phyloP scores from a whole-genome alignment of 2,797 vertebrate species.

The Dendrocincla fuliginosa region DNA sequence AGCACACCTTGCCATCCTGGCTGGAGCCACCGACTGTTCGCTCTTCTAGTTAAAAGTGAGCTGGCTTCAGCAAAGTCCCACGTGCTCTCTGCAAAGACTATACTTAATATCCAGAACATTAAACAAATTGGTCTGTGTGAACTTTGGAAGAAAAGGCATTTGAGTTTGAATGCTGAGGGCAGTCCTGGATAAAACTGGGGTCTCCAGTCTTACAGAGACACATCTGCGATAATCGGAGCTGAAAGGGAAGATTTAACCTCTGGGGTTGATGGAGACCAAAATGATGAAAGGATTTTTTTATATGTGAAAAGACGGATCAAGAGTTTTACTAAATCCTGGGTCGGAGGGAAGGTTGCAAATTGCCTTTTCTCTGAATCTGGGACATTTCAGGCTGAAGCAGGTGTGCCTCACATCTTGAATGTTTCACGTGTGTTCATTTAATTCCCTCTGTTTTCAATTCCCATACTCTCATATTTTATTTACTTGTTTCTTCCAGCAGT shows the following conservation, averaged over 20 bases:
- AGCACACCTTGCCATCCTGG: background rate
- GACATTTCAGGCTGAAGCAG: conserved; percentile 14
- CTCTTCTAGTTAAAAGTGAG: background rate
- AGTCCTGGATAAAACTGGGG: background rate
- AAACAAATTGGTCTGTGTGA: background rate
- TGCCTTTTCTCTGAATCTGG: conserved; percentile 30
- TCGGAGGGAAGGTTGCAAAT: conserved; percentile 16
- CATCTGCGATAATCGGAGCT: conserved; percentile 45
- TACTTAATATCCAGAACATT: conserved; percentile 12
- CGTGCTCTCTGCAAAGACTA: background rate
- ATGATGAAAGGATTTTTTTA: conserved; percentile 63
- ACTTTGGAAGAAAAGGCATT: conserved; percentile 9
- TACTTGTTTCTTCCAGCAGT: conserved; percentile 16
- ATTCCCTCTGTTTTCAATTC: conserved; percentile 27
- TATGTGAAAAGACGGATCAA: conserved; percentile 36
- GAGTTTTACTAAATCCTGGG: conserved; percentile 45
- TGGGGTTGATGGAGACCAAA: conserved; percentile 12
- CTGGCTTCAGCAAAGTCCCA: background rate
- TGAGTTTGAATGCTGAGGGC: conserved; percentile 23
- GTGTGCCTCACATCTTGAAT: conserved; percentile 16
- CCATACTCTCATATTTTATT: conserved; percentile 33
- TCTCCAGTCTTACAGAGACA: conserved; percentile 24
- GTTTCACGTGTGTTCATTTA: background rate
- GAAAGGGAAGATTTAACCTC: conserved; percentile 65
- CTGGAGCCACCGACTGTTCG: background rate